Conservation (phyloP, 2,797 vertebrate species). For the Schizopygopsis malacanthus region DNA sequence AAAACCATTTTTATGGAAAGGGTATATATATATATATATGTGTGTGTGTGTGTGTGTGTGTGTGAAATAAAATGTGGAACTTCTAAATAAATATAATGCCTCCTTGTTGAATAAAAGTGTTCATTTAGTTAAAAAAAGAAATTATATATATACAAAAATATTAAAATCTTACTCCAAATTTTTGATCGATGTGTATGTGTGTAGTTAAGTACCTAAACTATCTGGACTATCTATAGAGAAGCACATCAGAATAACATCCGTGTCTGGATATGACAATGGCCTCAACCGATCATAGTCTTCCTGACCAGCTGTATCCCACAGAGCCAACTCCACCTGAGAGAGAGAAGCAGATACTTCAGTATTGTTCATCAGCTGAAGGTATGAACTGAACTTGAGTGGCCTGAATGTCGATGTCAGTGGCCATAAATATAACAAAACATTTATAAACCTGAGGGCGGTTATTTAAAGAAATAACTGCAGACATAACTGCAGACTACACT, state of each 20-base stretch:
- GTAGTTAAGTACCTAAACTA: conserved; percentile 85
- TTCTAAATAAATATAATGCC: neutral
- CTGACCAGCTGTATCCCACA: conserved; percentile 97
- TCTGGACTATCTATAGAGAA: conserved; percentile 98
- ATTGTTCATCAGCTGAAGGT: conserved; percentile 17
- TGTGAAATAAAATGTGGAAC: neutral
- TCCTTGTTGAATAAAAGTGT: neutral
- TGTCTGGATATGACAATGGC: conserved; percentile 96
- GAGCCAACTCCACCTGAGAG: conserved; percentile 92
- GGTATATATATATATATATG: too few species aligned
- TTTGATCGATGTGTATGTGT: neutral
- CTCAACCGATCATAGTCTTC: conserved; percentile 96
- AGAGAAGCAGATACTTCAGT: conserved; percentile 1
- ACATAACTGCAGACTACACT: conserved; percentile 15
- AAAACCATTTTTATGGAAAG: too few species aligned
- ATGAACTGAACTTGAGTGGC: neutral
- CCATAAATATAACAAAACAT: conserved; percentile 31
- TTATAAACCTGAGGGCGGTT: neutral
- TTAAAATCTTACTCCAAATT: neutral
- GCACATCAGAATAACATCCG: conserved; percentile 98
- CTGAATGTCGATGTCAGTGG: conserved; percentile 27
- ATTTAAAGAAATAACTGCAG: conserved; percentile 18
- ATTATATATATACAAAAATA: neutral
- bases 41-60: too few species aligned
- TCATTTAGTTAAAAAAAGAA: neutral